Base-by-base conservation (phyloP, 2,113 vertebrate species). In the Balaenoptera acutorostrata region DNA sequence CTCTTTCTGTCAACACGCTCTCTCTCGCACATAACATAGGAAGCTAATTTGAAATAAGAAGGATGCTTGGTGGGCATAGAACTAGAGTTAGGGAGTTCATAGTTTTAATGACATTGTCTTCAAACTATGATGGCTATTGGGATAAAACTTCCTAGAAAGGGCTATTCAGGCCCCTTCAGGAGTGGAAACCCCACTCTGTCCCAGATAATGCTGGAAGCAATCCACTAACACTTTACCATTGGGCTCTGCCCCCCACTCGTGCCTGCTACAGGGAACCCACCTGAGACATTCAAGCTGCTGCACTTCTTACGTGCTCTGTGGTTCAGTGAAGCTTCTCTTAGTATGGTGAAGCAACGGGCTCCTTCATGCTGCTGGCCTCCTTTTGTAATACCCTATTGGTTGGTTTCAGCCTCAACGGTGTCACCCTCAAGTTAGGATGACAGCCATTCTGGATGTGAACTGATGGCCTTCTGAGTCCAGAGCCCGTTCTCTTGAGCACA, bases 181-280 rank as follows among this genome's bases (percentile, higher is more conserved):
- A 46, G 55, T 23, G 13, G 61, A 41, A 33, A 49, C 10, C 29
- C 17, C 0, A 2, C 23, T 68, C 39, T 57, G 31, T 4, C 4
- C 63, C 69, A 61, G 52, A 49, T 17, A 8, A 2, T 3, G 15
- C 77, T 86, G 74, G 61, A 52, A 61, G 64, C 41, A 14, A 6
- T 18, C n/a, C 64, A 15, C 11, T 2, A 44, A n/a, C 0, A 0
- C n/a, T 61, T 2, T 55, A 23, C 13, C n/a, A 33, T 29, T 92
- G 27, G 87, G 52, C 10, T 81, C 78, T 46, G 88, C n/a, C 0
- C n/a, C 21, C 1, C 4, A 36, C 33, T 13, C 46, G 77, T 13
- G 9, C 68, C 61, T 86, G 10, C 61, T 9, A 14, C 27, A 31
- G 55, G 59, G 8, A 21, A 12, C 25, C 8, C 8, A 33, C 6